phyloP scores from a whole-genome alignment of 1,140 invertebrate genomes.

The Trinorchestia longiramus region DNA sequence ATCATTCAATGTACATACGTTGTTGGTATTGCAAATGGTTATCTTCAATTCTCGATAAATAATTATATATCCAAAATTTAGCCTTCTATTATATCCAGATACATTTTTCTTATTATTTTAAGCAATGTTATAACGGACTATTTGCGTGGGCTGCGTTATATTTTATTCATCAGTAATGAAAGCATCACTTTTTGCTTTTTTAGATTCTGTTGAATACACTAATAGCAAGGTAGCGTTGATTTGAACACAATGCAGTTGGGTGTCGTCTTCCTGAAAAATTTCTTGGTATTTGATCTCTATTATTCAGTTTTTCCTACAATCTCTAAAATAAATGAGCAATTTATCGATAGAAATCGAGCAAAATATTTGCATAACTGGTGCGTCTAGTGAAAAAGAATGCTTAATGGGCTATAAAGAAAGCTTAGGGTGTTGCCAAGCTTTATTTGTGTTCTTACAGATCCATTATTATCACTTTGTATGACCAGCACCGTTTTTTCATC shows the following conservation, averaged over 20 bases:
- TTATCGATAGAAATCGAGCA: not conserved
- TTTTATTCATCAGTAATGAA: no score
- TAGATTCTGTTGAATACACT: no score
- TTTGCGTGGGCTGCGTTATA: no score
- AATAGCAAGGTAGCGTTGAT: not conserved
- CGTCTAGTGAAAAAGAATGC: not conserved
- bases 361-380: not conserved
- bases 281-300: not conserved
- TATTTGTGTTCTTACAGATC: not conserved
- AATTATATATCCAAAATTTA: no score
- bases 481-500: not conserved
- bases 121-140: no score
- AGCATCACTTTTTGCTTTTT: no score
- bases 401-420: not conserved
- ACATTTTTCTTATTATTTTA: no score
- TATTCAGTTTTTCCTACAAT: not conserved
- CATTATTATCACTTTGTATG: not conserved
- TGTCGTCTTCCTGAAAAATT: not conserved
- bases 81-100: no score
- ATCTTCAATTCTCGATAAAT: no score
- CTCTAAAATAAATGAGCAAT: not conserved
- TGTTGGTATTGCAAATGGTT: no score
- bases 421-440: not conserved
- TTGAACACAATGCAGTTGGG: not conserved
- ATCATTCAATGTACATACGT: no score